Evolutionary conservation across 2,113 vertebrate species (phyloP), one percentile per base, ranked within the genome.

Genomic region (Stomatorhinus ivindoensis): DNA sequence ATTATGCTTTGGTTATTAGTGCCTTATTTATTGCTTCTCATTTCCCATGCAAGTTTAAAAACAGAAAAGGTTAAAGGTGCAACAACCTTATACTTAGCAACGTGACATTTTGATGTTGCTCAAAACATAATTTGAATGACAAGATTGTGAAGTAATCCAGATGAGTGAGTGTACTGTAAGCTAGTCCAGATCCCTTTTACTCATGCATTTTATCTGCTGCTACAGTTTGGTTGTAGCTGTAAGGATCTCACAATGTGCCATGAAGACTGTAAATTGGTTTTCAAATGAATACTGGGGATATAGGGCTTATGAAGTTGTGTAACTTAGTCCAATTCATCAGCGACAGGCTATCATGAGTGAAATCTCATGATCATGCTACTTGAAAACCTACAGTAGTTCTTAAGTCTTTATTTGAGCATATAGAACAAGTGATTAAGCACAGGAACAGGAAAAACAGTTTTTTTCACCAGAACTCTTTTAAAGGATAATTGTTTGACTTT

Each of bases 401-500:
- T 4, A 50, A 24, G 51, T 55, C 39, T 42, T 42, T 24, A 48
- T 58, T 42, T 42, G 86, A 53, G 27, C 27, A 15, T 61, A 86
- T 86, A 50, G 24, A 80, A 27, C 50, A 21, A 47, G 21, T 19
- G 90, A 85, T 51, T 39, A 47, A 90, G 50, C 90, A 93, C 91
- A 93, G 93, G 1, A 47, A 47, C 58, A 10, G 24, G 53, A 46
- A 19, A 58, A 46, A 9, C 88, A 85, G 89, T 44, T 90, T 90
- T 93, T 91, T 91, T 82, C 89, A 65, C 89, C 89, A 65, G 65
- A 58, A 39, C 51, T 84, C 85, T 87, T 94, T 92, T 92, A 94
- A 92, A 93, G 93, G 92, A 94, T 95, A 95, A 95, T 95, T 94
- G 95, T 93, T 93, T 93, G 93, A 95, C 94, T 93, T 91, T 93